Conservation (phyloP, 1,140 invertebrate genomes). For the Drosophila arawakana region DNA sequence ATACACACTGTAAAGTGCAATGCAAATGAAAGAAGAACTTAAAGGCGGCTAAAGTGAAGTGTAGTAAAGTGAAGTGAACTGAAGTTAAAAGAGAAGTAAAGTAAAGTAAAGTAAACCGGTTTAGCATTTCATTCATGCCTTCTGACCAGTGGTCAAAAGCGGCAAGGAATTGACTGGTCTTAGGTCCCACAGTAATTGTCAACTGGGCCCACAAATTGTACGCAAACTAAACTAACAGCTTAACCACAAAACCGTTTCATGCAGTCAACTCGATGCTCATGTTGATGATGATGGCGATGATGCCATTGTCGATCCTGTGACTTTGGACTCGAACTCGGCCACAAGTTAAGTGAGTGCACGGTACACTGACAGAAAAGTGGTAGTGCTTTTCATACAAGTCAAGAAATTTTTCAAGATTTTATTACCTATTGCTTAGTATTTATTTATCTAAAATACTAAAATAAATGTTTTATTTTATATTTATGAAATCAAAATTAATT, state of each 20-base stretch:
- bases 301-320: conserved; percentile 40
- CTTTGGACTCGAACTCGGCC: conserved; percentile 52
- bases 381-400: too few species aligned
- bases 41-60: conserved; percentile 21
- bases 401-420: too few species aligned
- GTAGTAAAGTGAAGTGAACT: conserved; percentile 54
- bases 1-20: conserved; percentile 53
- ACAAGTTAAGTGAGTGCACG: conserved; percentile 70
- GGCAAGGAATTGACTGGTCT: conserved; percentile 12
- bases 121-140: conserved; percentile 79
- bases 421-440: too few species aligned
- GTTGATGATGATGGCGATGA: conserved; percentile 43
- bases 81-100: conserved; percentile 72
- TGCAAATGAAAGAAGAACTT: conserved; percentile 71
- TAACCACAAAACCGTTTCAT: conserved; percentile 69
- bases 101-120: conserved; percentile 61
- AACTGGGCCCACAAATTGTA: conserved; percentile 76
- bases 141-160: conserved; percentile 49
- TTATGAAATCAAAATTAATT: too few species aligned
- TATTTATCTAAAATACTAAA: too few species aligned
- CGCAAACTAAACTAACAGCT: conserved; percentile 82
- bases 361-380: neutral
- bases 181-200: conserved; percentile 62
- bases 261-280: conserved; percentile 40
- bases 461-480: too few species aligned